Evolutionary conservation across 1,140 invertebrate species (phyloP).

Genomic region (Venturia canescens): DNA sequence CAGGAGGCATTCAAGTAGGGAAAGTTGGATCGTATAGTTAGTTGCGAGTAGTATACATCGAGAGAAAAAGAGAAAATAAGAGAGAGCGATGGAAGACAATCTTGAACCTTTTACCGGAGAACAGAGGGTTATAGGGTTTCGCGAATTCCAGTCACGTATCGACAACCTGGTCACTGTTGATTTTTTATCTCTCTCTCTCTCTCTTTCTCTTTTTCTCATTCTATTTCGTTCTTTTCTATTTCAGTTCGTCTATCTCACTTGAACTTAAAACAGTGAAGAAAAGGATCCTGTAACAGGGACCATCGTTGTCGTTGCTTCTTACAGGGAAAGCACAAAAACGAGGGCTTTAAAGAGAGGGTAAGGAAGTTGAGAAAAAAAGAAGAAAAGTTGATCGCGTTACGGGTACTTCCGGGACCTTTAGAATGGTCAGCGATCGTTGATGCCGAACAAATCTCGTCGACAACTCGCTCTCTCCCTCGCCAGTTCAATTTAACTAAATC

Average conservation of each 20-base stretch:
- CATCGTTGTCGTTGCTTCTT: slow-evolving; percentile 29
- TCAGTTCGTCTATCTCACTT: not conserved
- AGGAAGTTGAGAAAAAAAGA: slow-evolving; percentile 9
- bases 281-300: slow-evolving; percentile 19
- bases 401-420: slow-evolving; percentile 57
- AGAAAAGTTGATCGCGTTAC: slow-evolving; percentile 40
- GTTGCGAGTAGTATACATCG: slow-evolving; percentile 19
- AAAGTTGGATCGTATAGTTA: slow-evolving; percentile 39
- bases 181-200: not conserved
- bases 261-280: not conserved
- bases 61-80: slow-evolving; percentile 11
- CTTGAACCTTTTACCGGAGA: slow-evolving; percentile 34
- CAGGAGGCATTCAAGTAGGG: slow-evolving; percentile 1
- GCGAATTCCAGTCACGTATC: slow-evolving; percentile 67
- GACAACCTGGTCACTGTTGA: slow-evolving; percentile 64
- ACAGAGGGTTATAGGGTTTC: slow-evolving; percentile 43
- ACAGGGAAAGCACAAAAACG: not conserved
- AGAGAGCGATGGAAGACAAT: slow-evolving; percentile 30
- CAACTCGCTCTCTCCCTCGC: slow-evolving; percentile 59
- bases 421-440: slow-evolving; percentile 66
- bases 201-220: slow-evolving; percentile 14
- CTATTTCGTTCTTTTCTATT: not conserved
- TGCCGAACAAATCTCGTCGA: slow-evolving; percentile 67
- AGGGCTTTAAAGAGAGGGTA: not conserved
- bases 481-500: slow-evolving; percentile 77